Evolutionary conservation across 2,888 invertebrate genomes (phyloP), one percentile per base, ranked within the genome.

Genomic region (Catocala sponsa): DNA sequence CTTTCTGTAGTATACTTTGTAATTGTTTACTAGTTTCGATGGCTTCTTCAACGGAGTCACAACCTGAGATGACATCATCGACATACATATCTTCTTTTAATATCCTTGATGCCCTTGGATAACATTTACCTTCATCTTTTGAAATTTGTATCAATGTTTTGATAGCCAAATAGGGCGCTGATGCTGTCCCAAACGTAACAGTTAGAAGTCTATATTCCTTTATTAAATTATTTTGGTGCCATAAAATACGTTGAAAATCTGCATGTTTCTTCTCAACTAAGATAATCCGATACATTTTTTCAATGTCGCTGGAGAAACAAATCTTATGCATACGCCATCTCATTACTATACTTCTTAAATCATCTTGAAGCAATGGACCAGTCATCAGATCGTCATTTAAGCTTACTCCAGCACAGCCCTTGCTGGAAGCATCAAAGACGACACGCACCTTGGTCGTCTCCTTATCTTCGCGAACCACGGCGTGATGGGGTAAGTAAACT

Each of bases 261-360:
- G 5, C 41, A 13, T 63, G 52, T 58, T 50, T 41, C n/a, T 56
- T 47, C 9, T 38, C 41, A 12, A 61, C 56, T 13, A 58, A 38
- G 7, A 63, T 9, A 44, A 38, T 48, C 0, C 48, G 51, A 13
- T 60, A 60, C 59, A 64, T 56, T 11, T 25, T 11, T 51, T 54
- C 25, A 41, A 63, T 35, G 10, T 63, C 58, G 13, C 53, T 48
- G 2, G 50, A 42, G 49, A 55, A 59, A 42, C 46, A 49, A 12
- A 59, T 47, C 7, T 32, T 55, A 12, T 55, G 43, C 50, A 35
- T 54, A 1, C 49, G 32, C 49, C 49, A 49, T 11, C 49, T 33
- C 49, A 49, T 33, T 4, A 33, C 1, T 4, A 49, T n/a, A 49
- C 32, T 10, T 32, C 49, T n/a, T n/a, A 32, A n/a, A 25, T 25